Conservation (phyloP, 2,113 vertebrate genomes). For the Gasterosteus nipponicus region DNA sequence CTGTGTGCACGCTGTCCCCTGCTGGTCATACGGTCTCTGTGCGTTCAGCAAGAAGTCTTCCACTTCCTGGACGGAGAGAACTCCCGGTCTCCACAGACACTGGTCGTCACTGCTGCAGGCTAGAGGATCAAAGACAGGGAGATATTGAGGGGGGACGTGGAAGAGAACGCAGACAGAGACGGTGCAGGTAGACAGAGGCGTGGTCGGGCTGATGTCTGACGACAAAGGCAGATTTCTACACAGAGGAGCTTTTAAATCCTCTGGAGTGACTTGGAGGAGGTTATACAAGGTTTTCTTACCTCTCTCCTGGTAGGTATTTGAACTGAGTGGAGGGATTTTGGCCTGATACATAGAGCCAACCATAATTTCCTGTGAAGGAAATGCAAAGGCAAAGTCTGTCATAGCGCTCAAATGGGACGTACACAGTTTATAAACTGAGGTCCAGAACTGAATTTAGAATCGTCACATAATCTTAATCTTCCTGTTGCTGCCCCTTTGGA, state of each 20-base stretch:
- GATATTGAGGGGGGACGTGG: not conserved
- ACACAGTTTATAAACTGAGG: not conserved
- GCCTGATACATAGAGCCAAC: conserved; percentile 94
- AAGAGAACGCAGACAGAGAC: not conserved
- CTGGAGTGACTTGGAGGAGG: not conserved
- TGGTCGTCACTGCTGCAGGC: conserved; percentile 91
- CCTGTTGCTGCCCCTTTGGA: no score
- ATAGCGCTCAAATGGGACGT: not conserved
- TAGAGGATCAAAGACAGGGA: conserved; percentile 49
- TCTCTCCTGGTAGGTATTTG: conserved; percentile 81
- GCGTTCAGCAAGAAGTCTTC: conserved; percentile 89
- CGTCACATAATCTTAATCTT: not conserved
- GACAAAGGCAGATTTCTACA: not conserved
- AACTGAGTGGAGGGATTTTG: conserved; percentile 84
- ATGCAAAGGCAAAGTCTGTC: conserved; percentile 6
- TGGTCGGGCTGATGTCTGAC: not conserved
- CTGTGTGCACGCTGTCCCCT: conserved; percentile 65
- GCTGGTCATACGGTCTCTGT: conserved; percentile 79
- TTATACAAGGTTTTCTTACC: conserved; percentile 71
- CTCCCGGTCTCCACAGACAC: conserved; percentile 90
- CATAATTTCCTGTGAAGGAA: conserved; percentile 89
- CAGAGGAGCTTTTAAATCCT: not conserved
- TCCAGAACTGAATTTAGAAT: not conserved
- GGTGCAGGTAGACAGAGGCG: not conserved
- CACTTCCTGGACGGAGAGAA: conserved; percentile 87